Conservation (phyloP, 2,797 vertebrate species). For the Gallinago solitaria region DNA sequence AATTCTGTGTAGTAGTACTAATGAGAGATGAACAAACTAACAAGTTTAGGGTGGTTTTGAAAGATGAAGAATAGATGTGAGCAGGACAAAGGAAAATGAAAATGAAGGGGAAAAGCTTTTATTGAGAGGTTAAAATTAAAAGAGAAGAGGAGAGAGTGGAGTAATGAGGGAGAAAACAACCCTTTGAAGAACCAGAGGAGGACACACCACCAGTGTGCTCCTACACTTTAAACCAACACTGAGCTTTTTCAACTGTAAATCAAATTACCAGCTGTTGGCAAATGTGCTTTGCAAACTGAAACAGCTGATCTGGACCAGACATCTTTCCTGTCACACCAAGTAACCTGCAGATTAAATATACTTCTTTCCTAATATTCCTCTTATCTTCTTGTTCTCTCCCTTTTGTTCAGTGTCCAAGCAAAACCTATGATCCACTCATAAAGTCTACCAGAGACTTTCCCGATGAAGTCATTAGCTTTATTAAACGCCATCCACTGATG, state of each 20-base stretch:
- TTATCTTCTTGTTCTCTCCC: not conserved
- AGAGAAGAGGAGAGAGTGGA: not conserved
- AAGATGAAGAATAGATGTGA: not conserved
- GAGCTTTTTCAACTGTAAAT: not conserved
- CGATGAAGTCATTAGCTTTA: slow-evolving; percentile 94
- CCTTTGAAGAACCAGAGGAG: not conserved
- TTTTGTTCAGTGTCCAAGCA: slow-evolving; percentile 89
- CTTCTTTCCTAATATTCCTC: not conserved
- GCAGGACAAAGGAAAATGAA: not conserved
- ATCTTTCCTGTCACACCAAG: not conserved
- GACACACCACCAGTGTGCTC: not conserved
- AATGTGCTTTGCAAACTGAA: not conserved
- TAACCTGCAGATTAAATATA: not conserved
- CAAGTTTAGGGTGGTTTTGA: not conserved
- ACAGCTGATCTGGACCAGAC: not conserved
- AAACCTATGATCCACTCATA: slow-evolving; percentile 91
- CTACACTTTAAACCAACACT: not conserved
- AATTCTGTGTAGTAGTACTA: not conserved
- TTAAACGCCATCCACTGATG: slow-evolving; percentile 92
- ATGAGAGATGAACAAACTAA: not conserved
- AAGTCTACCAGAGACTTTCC: slow-evolving; percentile 97
- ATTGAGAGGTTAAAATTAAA: not conserved
- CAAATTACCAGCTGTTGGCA: not conserved
- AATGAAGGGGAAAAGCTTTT: not conserved
- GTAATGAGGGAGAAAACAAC: not conserved